Percentiles rank a stretch among this genome's conserved stretches.
These are phyloP conservation scores for Meloidogyne exigua DNA, from an alignment of 1,140 invertebrate species.

Conservation along the genomic window DNA sequence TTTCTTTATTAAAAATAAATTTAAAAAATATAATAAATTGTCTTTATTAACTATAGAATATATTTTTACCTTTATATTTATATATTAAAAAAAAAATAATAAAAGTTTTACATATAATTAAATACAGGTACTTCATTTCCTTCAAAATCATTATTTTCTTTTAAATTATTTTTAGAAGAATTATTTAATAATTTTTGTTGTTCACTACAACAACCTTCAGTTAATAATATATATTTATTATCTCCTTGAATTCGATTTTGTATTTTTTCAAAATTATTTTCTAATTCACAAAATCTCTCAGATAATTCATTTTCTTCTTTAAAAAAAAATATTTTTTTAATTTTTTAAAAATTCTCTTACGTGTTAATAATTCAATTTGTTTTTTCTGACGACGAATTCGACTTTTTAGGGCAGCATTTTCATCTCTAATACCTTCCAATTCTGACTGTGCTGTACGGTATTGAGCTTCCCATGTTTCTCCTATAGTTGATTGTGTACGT, in stretches of 20 bases:
- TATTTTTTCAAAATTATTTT: constrained; percentile 32
- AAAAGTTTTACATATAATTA: not conserved
- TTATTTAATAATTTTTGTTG: not conserved
- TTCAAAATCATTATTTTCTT: not conserved
- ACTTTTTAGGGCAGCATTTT: constrained; percentile 54
- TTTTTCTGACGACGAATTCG: constrained; percentile 54
- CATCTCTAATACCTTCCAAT: constrained; percentile 49
- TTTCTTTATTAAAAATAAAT: too few species aligned
- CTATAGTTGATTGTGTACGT: constrained; percentile 53
- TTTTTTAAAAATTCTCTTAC: constrained; percentile 31
- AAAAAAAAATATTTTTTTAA: not conserved
- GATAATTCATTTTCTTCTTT: constrained; percentile 42
- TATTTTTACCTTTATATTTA: too few species aligned
- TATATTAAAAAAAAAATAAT: too few species aligned
- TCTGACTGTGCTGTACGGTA: constrained; percentile 42
- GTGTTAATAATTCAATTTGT: constrained; percentile 57
- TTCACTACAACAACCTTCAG: not conserved
- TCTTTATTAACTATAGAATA: not conserved
- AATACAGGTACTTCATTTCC: not conserved
- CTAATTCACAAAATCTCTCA: constrained; percentile 32
- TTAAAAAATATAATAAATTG: too few species aligned
- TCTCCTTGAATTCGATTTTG: not conserved
- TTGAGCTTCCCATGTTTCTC: constrained; percentile 52
- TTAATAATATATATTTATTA: not conserved
- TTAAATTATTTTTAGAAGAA: not conserved